Base-by-base conservation (phyloP, 2,888 invertebrate species). In the Drosophila bunnanda region DNA sequence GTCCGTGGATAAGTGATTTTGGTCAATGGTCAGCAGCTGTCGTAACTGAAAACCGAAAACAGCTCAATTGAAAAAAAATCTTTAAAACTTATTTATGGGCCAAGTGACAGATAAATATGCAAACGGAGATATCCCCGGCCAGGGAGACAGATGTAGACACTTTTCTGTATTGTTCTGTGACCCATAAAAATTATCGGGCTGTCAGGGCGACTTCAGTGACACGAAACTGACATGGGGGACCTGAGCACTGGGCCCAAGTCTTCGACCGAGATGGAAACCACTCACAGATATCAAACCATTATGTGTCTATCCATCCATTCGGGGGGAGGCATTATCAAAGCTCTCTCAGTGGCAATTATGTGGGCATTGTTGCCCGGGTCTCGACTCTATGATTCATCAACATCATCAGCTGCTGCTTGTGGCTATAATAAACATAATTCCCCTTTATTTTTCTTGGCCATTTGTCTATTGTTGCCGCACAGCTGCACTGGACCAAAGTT, bases 1-100 rank as follows among this genome's bases (percentile, higher is more conserved):
- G 61, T 32, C 38, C 57, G 57, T 44, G 68, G 44, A 39, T 56
- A 62, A 64, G 61, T 61, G 72, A 62, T 83, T 83, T 84, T 72
- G 72, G 60, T 75, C 76, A 86, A 76, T 86, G 86, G 71, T 38
- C 62, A 68, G 69, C 86, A 86, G 86, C 83, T 80, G 86, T 76
- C 83, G 78, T 30, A 56, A 50, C 58, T 61, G 41, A 56, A 43
- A 61, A 22, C 50, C 36, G 43, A 60, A 80, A 48, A 57, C 83
- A 68, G 79, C 87, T 82, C 83, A 86, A 82, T 82, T 82, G 87
- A 83, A 66, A 80, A 4, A 66, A 22, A 6, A 17, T 25, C 32
- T n/a, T n/a, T 2, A 34, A 67, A 72, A 72, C 53, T 77, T 84
- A 87, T 79, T 84, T 85, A 85, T 85, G 71, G 76, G 36, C 44